Evolutionary conservation across 1,140 invertebrate species (phyloP).

Genomic region (Ericerus pela): DNA sequence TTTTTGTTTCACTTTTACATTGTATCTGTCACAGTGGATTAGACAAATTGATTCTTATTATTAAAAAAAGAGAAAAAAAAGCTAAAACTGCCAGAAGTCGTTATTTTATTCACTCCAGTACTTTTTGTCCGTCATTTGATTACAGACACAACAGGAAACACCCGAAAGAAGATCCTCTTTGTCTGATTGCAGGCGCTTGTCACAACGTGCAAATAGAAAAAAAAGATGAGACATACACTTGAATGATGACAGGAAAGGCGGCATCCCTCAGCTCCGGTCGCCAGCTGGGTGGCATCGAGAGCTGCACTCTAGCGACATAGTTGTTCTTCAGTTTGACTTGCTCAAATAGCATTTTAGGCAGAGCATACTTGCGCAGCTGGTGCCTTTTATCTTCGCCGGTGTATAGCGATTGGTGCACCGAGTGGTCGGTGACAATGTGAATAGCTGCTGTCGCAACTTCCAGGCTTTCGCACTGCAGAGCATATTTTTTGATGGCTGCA

Average conservation of each 20-base stretch:
- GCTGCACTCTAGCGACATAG: conserved; percentile 57
- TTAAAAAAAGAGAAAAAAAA: no score
- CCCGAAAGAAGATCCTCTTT: no score
- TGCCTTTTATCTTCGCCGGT: conserved; percentile 47
- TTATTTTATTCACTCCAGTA: no score
- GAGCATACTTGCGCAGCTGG: conserved; percentile 47
- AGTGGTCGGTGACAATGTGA: conserved; percentile 51
- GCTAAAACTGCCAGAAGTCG: no score
- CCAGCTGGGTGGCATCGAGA: conserved; percentile 67
- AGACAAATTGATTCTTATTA: no score
- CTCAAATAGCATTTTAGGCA: conserved; percentile 56
- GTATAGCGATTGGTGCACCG: conserved; percentile 52
- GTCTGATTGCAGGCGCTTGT: not conserved
- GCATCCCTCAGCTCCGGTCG: conserved; percentile 65
- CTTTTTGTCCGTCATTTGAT: no score
- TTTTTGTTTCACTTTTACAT: no score
- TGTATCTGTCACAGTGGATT: no score
- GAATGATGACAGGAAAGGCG: conserved; percentile 66
- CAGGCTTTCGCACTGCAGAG: conserved; percentile 61
- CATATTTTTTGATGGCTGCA: conserved; percentile 38
- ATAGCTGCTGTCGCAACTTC: conserved; percentile 60
- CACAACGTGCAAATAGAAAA: not conserved
- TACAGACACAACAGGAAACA: no score
- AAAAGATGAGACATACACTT: conserved; percentile 43
- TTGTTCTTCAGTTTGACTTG: conserved; percentile 63